Conservation (phyloP, 2,113 vertebrate genomes). For the Dicaeum eximium region DNA sequence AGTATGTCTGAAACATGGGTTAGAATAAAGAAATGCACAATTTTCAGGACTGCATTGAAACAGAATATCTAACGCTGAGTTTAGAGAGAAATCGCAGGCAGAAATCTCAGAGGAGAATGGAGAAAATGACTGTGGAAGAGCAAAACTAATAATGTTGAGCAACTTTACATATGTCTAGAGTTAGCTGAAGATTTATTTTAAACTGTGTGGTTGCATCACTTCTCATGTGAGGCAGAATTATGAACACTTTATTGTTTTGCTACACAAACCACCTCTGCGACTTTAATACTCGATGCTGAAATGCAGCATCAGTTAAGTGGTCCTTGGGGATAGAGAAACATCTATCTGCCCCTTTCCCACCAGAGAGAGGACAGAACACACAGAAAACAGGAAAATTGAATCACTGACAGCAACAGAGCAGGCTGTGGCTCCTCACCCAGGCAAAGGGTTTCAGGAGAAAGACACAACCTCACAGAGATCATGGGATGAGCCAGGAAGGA, state of each 20-base stretch:
- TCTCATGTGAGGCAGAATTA: background rate
- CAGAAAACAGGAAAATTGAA: background rate
- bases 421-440: background rate
- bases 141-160: background rate
- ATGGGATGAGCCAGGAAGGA: background rate
- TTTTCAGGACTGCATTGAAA: background rate
- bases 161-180: background rate
- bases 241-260: constrained; percentile 15
- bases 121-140: background rate
- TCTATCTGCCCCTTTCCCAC: background rate
- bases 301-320: background rate
- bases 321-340: background rate
- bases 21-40: background rate
- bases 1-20: background rate
- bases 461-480: background rate
- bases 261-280: background rate
- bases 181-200: background rate
- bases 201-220: background rate
- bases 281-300: background rate
- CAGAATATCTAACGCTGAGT: background rate
- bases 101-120: background rate
- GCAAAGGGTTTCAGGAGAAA: background rate
- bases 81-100: background rate
- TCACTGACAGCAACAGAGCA: background rate
- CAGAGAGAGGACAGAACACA: background rate